Conservation (phyloP, 30 jellyfish, hydroid and myxozoan species). For the Sanderia malayensis region DNA sequence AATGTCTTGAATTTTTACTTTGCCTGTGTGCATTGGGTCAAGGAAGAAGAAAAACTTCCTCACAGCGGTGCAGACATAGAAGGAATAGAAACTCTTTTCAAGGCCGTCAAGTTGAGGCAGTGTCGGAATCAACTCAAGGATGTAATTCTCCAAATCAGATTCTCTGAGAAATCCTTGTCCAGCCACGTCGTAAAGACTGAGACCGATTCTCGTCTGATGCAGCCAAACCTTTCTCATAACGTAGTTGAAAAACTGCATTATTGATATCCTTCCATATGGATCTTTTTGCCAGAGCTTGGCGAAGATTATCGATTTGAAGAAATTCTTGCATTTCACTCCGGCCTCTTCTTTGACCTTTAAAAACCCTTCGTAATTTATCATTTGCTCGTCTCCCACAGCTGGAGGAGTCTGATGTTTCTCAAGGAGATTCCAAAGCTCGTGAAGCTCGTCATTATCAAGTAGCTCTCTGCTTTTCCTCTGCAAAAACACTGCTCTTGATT, state of each 20-base stretch:
- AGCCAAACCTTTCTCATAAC: constrained; percentile 98
- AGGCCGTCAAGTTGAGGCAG: constrained; percentile 98
- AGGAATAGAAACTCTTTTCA: constrained; percentile 92
- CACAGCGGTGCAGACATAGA: constrained; percentile 99
- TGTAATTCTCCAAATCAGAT: constrained; percentile 91
- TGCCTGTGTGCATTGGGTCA: constrained; percentile 98
- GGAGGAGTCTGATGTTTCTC: constrained; percentile 92
- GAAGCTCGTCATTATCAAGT: constrained; percentile 93
- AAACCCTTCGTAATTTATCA: constrained; percentile 92
- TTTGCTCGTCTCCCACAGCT: constrained; percentile 87
- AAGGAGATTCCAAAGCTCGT: constrained; percentile 91
- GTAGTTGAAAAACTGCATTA: constrained; percentile 94
- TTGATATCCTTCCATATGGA: constrained; percentile 91
- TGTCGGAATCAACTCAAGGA: constrained; percentile 93
- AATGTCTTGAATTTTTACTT: constrained; percentile 92
- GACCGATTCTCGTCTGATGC: constrained; percentile 95
- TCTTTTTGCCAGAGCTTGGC: constrained; percentile 87
- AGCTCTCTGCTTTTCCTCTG: constrained; percentile 92
- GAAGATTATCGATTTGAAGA: constrained; percentile 83
- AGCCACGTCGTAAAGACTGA: constrained; percentile 93
- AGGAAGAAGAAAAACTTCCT: constrained; percentile 95
- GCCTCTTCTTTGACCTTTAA: constrained; percentile 91
- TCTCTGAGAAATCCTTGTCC: constrained; percentile 96
- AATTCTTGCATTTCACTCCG: constrained; percentile 79
- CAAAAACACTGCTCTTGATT: constrained; percentile 89